Conservation (phyloP, 2,888 invertebrate species). For the Acleris cristana region DNA sequence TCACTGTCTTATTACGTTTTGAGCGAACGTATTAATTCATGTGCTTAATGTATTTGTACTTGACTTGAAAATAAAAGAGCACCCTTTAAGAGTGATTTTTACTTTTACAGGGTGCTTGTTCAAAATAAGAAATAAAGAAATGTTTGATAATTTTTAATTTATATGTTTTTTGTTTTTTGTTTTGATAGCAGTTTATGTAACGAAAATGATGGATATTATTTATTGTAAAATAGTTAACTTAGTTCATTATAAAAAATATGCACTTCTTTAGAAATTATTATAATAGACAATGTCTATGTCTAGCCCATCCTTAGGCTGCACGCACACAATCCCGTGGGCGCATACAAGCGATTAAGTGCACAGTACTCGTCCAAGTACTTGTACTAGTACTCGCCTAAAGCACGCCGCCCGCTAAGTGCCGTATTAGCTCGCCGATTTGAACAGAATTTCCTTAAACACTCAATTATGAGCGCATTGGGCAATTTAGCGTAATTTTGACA, state of each 20-base stretch:
- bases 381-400: slow-evolving; percentile 1
- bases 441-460: slow-evolving; percentile 23
- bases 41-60: background rate
- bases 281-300: slow-evolving; percentile 2
- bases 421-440: slow-evolving; percentile 22
- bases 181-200: too few species aligned
- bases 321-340: slow-evolving; percentile 29
- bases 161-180: too few species aligned
- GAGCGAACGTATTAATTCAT: slow-evolving; percentile 18
- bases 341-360: slow-evolving; percentile 22
- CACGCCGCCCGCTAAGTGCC: slow-evolving; percentile 21
- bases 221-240: too few species aligned
- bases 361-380: slow-evolving; percentile 3
- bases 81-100: too few species aligned
- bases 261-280: too few species aligned
- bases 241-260: too few species aligned
- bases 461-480: slow-evolving; percentile 23
- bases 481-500: slow-evolving; percentile 22
- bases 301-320: slow-evolving; percentile 13
- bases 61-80: too few species aligned
- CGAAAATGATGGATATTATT: too few species aligned
- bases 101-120: too few species aligned
- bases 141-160: too few species aligned
- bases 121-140: too few species aligned
- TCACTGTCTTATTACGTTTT: slow-evolving; percentile 14